Base-by-base conservation (phyloP, 2,888 invertebrate species). In the Nasonovia ribisnigri region DNA sequence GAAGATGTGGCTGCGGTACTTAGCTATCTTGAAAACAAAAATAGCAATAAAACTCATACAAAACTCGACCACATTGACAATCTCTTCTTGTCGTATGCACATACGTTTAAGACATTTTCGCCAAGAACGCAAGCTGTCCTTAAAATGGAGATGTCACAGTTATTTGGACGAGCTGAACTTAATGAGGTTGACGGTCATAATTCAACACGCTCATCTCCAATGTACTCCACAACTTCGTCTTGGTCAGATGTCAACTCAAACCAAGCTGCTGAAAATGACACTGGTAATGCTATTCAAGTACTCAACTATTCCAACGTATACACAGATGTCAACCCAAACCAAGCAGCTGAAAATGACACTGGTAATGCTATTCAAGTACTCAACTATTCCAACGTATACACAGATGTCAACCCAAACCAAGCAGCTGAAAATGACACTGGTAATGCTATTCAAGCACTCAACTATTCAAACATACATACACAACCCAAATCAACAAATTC, bases 51-150 rank as follows among this genome's bases (percentile, higher is more conserved):
- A 77, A 77, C 46, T 57, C 2, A 92, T 88, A 92, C 92, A 86
- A 87, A 88, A 86, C 77, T 10, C 3, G 89, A 93, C 29, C 93
- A 90, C 88, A 93, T 93, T 11, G 77, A 93, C 8, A 26, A 89
- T 90, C 77, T 89, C 1, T 93, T 93, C 3, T 84, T 93, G n/a
- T 51, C 89, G 26, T 89, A 92, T 46, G 92, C 88, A 77, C 46
- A 92, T 48, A 89, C 89, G 2, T 93, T 89, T 43, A 93, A 93
- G 11, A 89, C 88, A 89, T 93, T 88, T 89, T 93, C 77, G 89
- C 54, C 93, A 89, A 93, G 89, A 88, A 88, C 89, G 6, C 89
- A 93, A 90, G 51, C 88, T 4, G 48, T 88, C 8, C 87, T 93
- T 84, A 93, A 93, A 92, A 92, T 46, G 46, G 46, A 46, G 46